These are phyloP conservation scores for Myiozetetes cayanensis DNA, from an alignment of 2,113 vertebrate genomes.

Conservation along the genomic window DNA sequence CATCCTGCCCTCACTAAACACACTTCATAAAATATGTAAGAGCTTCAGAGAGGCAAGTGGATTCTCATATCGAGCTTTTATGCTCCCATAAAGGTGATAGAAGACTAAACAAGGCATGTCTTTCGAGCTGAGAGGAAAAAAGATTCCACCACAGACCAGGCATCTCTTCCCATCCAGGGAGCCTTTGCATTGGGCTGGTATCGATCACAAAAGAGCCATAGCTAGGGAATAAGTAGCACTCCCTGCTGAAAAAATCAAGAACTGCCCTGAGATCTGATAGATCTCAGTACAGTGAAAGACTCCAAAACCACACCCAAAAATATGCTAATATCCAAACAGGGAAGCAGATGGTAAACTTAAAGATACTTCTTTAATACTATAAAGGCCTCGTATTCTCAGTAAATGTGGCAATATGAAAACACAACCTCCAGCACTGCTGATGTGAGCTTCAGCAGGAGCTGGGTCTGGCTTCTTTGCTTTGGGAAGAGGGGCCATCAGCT, in stretches of 20 bases:
- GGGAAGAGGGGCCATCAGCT: not conserved
- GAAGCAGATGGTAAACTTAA: not conserved
- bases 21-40: not conserved
- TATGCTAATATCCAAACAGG: not conserved
- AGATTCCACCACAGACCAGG: not conserved
- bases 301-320: not conserved
- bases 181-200: not conserved
- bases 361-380: not conserved
- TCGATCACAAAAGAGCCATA: not conserved
- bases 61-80: not conserved
- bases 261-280: not conserved
- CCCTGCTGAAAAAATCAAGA: not conserved
- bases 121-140: not conserved
- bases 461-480: not conserved
- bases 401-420: not conserved
- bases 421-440: not conserved
- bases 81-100: not conserved
- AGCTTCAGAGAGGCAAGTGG: not conserved
- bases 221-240: not conserved
- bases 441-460: not conserved
- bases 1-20: not conserved
- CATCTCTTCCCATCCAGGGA: not conserved
- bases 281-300: not conserved
- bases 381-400: not conserved
- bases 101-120: not conserved